These are phyloP conservation scores for Mercenaria mercenaria DNA, from an alignment of 1,140 invertebrate genomes.

Conservation along the genomic window DNA sequence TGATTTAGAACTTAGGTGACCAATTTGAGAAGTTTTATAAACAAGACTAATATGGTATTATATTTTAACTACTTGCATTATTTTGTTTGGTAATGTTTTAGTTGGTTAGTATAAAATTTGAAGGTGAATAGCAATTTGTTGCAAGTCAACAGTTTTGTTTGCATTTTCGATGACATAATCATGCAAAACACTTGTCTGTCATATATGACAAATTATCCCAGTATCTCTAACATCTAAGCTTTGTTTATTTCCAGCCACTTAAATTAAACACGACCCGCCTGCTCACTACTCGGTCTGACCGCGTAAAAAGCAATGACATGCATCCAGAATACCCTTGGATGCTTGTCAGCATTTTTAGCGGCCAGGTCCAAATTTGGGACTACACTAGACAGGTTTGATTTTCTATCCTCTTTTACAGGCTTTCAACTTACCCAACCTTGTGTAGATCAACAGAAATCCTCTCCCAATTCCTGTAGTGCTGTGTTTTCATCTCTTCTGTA, in stretches of 20 bases:
- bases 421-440: background rate
- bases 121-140: too few relatives aligned
- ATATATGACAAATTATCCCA: background rate
- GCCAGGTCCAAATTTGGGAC: constrained; percentile 59
- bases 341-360: constrained; percentile 52
- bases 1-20: too few relatives aligned
- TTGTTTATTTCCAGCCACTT: constrained; percentile 60
- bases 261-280: constrained; percentile 46
- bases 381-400: constrained; percentile 47
- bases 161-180: too few relatives aligned
- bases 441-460: background rate
- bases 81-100: too few relatives aligned
- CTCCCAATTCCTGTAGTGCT: background rate
- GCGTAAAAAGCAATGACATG: constrained; percentile 57
- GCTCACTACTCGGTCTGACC: constrained; percentile 58
- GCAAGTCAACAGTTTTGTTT: too few relatives aligned
- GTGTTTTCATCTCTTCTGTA: too few relatives aligned
- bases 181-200: too few relatives aligned
- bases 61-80: too few relatives aligned
- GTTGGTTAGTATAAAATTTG: too few relatives aligned
- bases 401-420: constrained; percentile 42
- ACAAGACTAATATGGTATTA: too few relatives aligned
- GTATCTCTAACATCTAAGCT: background rate
- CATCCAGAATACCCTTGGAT: constrained; percentile 42
- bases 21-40: too few relatives aligned